Evolutionary conservation across 2,888 invertebrate genomes (phyloP), one percentile per base, ranked within the genome.

Genomic region (Noctuana brunneofusca): DNA sequence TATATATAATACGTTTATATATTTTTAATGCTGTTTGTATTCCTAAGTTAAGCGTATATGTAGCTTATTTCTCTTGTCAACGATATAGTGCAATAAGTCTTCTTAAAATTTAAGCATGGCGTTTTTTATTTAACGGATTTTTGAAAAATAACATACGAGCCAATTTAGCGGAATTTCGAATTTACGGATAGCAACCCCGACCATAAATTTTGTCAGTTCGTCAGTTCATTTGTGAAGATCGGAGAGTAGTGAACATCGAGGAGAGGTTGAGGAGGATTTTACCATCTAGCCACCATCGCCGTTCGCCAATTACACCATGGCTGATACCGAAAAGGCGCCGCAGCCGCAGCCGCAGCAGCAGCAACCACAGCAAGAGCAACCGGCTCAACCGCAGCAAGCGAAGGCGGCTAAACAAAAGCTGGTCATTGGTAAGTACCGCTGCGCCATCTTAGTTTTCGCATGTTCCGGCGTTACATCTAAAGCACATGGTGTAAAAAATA

Each of bases 301-400:
- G 93, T 93, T 93, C 93, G 93, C 93, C 93, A 94, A 94, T 93
- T 94, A 94, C 95, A 95, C 94, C 95, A 97, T 98, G 97, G 97
- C 97, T 96, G 97, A 98, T 96, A 95, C 97, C 94, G 97, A 96
- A 93, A 95, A 95, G 93, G 95, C 95, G 93, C 94, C 95, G 94
- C 92, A 94, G 93, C 89, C 94, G 93, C 93, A 93, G 87, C 91
- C 88, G 78, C 90, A 91, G 80, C 91, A 84, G 77, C 84, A 95
- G 93, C n/a, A 14, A 38, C 54, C 60, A 49, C 54, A 54, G 48
- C 54, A 62, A 76, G 81, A 95, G 89, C 94, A 94, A 92, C 93
- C 94, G 93, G 78, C 93, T 89, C 92, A 89, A 84, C 87, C 92
- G 90, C 92, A 89, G 86, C 92, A 88, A 87, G 88, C 89, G 80